Conservation (phyloP, 2,797 vertebrate genomes). For the Mycteria americana region DNA sequence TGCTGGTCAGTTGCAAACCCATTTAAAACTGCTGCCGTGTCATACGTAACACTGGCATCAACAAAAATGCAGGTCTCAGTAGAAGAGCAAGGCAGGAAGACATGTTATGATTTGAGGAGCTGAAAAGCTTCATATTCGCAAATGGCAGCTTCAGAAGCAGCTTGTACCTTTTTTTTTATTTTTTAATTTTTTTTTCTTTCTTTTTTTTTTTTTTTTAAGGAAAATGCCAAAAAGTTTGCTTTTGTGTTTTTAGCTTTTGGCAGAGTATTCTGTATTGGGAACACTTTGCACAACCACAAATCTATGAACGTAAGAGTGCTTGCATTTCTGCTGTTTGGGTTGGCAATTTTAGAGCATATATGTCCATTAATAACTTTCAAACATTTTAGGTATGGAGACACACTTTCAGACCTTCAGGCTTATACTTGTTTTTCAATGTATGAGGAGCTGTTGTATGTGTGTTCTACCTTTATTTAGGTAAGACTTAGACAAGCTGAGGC, state of each 20-base stretch:
- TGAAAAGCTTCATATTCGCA: background rate
- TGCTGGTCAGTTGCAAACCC: background rate
- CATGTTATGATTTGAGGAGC: background rate
- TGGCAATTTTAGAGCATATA: background rate
- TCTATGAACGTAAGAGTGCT: background rate
- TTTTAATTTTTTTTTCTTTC: too few relatives aligned
- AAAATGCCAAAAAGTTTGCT: background rate
- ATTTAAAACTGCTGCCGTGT: background rate
- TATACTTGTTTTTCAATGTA: background rate
- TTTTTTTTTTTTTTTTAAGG: background rate
- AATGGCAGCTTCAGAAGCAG: background rate
- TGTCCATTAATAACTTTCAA: background rate
- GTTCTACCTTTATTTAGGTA: background rate
- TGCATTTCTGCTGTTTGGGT: background rate
- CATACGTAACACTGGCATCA: background rate
- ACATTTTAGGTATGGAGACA: background rate
- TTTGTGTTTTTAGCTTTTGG: background rate
- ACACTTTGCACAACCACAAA: background rate
- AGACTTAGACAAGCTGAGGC: background rate
- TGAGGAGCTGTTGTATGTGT: background rate
- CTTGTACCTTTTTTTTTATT: background rate
- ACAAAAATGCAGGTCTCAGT: background rate
- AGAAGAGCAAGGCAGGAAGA: background rate
- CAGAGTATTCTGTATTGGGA: background rate
- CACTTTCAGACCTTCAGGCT: background rate